Evolutionary conservation across 1,140 invertebrate genomes (phyloP).

Genomic region (Caenorhabditis latens): DNA sequence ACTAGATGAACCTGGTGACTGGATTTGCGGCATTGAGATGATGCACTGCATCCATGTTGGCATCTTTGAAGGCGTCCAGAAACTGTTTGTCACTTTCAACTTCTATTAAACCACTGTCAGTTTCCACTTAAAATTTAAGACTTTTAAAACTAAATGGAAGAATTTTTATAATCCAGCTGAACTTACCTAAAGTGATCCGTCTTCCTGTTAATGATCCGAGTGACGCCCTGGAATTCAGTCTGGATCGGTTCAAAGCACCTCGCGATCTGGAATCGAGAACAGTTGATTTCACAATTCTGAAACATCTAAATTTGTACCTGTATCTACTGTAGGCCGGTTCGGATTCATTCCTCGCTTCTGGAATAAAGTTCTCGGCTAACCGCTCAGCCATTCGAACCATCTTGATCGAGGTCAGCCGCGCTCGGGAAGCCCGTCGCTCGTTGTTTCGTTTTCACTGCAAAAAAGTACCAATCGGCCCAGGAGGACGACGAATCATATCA

Average conservation of each 20-base stretch:
- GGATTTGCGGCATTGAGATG: slow-evolving; percentile 61
- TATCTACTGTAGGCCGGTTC: slow-evolving; percentile 35
- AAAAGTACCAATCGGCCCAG: slow-evolving; percentile 44
- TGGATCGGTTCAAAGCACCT: background rate
- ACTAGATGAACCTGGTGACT: slow-evolving; percentile 49
- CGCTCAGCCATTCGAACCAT: slow-evolving; percentile 62
- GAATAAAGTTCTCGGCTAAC: slow-evolving; percentile 53
- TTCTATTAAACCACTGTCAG: slow-evolving; percentile 26
- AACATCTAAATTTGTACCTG: background rate
- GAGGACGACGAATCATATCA: slow-evolving; percentile 42
- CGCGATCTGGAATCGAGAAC: background rate
- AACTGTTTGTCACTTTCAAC: slow-evolving; percentile 51
- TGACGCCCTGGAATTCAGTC: slow-evolving; percentile 26
- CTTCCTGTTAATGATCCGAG: slow-evolving; percentile 8
- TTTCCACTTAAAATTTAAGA: slow-evolving; percentile 11
- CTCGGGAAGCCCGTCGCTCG: slow-evolving; percentile 45
- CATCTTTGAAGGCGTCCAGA: slow-evolving; percentile 64
- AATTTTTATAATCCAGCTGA: background rate
- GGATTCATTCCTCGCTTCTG: slow-evolving; percentile 17
- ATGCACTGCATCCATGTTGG: slow-evolving; percentile 67
- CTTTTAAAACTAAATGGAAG: background rate
- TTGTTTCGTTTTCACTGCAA: slow-evolving; percentile 54
- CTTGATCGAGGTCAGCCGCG: slow-evolving; percentile 48
- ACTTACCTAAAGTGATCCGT: slow-evolving; percentile 23
- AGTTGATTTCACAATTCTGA: background rate